Base-by-base conservation (phyloP, 1,140 invertebrate genomes). In the Idris sp. region DNA sequence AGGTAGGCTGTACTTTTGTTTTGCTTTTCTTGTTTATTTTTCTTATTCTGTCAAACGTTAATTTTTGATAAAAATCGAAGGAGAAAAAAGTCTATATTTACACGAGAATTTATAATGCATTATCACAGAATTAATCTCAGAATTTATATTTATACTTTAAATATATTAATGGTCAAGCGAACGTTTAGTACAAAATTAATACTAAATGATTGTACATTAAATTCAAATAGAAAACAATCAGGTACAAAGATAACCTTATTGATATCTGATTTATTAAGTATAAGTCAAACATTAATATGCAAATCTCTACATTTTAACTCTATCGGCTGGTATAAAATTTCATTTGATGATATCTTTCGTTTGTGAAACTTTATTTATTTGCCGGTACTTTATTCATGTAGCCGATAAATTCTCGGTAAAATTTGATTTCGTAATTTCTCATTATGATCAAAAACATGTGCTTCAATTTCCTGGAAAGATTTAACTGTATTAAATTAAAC, bases 281-380 rank as follows among this genome's bases (percentile, higher is more conserved):
- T 74, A 74, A 74, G 71, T 67, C 40, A 54, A 54, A 54, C 61
- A 61, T 74, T 74, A 74, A 64, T 74, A 74, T 74, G 61, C 54
- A 74, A 67, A 74, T 74, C 31, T 10, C 33, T n/a, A 4, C 35
- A 25, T 19, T 65, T 36, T 53, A 44, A 44, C 61, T 74, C 65
- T 73, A 73, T 73, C 61, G 40, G 35, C 26, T 10, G 11, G 56
- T 67, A 74, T 74, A 56, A 74, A 58, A 49, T 68, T 62, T 56
- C 62, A 62, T 56, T 74, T 56, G 62, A 56, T 40, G 53, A 31
- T 65, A 73, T 65, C 58, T 53, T 53, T 59, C 59, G 46, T 43
- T 48, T 56, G 44, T 43, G 71, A 68, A 56, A 38, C 16, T 41
- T 68, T 74, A 62, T 68, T 74, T 68, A 67, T 67, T 41, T 5